Conservation (phyloP, 2,888 invertebrate genomes). For the Phaedon cochleariae region DNA sequence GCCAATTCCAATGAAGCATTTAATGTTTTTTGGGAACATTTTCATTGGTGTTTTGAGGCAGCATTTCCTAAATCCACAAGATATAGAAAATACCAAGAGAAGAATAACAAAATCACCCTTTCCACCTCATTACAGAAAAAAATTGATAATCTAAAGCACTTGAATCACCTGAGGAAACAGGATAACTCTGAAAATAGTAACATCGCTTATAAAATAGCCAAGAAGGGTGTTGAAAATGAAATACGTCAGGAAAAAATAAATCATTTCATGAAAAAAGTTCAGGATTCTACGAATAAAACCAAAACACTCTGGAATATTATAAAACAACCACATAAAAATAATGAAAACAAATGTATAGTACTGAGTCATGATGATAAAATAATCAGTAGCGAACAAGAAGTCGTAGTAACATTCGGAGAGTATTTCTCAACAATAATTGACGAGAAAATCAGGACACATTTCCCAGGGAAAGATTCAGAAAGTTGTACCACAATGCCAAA, state of each 20-base stretch:
- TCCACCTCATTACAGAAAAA: not conserved
- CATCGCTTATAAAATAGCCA: not conserved
- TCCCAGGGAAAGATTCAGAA: not conserved
- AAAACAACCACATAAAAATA: not conserved
- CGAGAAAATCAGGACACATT: not conserved
- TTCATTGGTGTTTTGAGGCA: constrained; percentile 10
- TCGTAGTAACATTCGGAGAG: not conserved
- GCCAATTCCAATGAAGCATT: constrained; percentile 1
- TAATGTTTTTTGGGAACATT: constrained; percentile 2
- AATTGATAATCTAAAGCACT: constrained; percentile 1
- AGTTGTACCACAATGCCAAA: constrained; percentile 1
- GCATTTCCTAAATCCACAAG: constrained; percentile 4
- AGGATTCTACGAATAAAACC: not conserved
- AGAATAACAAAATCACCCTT: not conserved
- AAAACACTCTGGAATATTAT: not conserved
- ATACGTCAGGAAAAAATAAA: not conserved
- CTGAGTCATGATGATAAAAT: not conserved
- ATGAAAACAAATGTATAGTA: constrained; percentile 1
- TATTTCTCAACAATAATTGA: constrained; percentile 1
- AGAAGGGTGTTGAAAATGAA: not conserved
- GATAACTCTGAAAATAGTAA: constrained; percentile 8
- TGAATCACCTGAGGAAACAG: constrained; percentile 7
- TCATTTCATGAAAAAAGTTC: not conserved
- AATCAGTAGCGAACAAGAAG: not conserved
- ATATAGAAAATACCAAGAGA: not conserved